A percentile compares a stretch with the other conserved stretches of the same genome.
Conservation (phyloP, 2,113 vertebrate genomes). For the Geococcyx californianus region DNA sequence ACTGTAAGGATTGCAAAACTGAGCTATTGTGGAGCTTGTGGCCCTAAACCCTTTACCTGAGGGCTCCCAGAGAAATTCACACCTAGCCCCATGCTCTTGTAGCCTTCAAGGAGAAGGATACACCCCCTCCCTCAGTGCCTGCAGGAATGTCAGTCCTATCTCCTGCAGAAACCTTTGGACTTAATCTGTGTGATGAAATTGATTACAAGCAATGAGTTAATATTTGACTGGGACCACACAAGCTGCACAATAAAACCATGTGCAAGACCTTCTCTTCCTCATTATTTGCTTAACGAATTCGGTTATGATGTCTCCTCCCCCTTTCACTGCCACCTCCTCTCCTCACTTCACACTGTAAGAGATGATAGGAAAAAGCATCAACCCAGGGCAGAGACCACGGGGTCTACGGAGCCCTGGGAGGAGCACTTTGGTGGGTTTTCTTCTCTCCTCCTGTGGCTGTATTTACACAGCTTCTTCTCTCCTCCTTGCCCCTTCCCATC, state of each 20-base stretch:
- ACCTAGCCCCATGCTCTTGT: background rate
- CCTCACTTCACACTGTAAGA: background rate
- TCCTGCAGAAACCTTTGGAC: constrained; percentile 48
- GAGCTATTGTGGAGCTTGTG: background rate
- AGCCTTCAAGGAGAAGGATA: background rate
- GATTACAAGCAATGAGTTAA: constrained; percentile 54
- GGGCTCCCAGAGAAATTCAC: background rate
- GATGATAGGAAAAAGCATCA: background rate
- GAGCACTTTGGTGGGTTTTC: background rate
- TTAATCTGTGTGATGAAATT: constrained; percentile 57
- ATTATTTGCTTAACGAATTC: constrained; percentile 30
- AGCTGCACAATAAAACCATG: background rate
- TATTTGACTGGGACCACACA: constrained; percentile 58
- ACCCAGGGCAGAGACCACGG: background rate
- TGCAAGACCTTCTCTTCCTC: background rate
- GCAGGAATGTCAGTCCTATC: background rate
- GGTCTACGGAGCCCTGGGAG: background rate
- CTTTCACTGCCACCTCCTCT: background rate
- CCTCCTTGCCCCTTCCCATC: background rate
- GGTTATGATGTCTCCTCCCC: background rate
- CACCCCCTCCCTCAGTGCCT: background rate
- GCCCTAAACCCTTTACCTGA: background rate
- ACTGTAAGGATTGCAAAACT: background rate
- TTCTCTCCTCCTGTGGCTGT: background rate
- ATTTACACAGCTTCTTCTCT: background rate